These are phyloP conservation scores for Steinernema scapterisci DNA, from an alignment of 2,888 invertebrate genomes.

Conservation along the genomic window DNA sequence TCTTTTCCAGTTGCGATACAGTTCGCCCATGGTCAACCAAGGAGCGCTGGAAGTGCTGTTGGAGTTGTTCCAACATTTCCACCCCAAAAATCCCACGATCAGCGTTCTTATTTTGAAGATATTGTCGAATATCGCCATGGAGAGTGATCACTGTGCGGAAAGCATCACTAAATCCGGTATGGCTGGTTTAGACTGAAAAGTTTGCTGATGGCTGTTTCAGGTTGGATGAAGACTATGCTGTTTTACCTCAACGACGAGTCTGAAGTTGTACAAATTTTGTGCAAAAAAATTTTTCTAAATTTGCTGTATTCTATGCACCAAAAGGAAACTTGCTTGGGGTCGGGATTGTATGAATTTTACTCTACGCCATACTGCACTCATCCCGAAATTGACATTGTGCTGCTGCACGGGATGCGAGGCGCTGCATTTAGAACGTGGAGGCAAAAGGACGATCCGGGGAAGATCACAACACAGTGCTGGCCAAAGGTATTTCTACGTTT, in stretches of 20 bases:
- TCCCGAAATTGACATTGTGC: slow-evolving; percentile 55
- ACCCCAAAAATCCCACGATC: slow-evolving; percentile 24
- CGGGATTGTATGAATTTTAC: slow-evolving; percentile 59
- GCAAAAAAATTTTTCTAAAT: slow-evolving; percentile 61
- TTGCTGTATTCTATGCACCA: slow-evolving; percentile 48
- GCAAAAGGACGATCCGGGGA: slow-evolving; percentile 51
- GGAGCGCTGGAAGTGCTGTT: slow-evolving; percentile 36
- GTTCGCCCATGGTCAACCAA: slow-evolving; percentile 27
- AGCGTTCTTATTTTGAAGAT: slow-evolving; percentile 47
- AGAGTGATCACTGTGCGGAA: slow-evolving; percentile 49
- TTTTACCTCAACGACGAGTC: slow-evolving; percentile 49
- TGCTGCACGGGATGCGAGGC: slow-evolving; percentile 63
- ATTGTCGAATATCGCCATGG: slow-evolving; percentile 55
- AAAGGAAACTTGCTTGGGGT: slow-evolving; percentile 42
- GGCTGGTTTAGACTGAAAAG: neutral
- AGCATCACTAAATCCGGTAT: slow-evolving; percentile 48
- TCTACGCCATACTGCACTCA: slow-evolving; percentile 44
- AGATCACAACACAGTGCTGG: slow-evolving; percentile 58
- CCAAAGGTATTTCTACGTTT: slow-evolving; percentile 47
- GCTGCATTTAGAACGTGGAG: slow-evolving; percentile 62
- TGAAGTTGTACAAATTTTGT: slow-evolving; percentile 50
- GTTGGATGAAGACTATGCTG: slow-evolving; percentile 55
- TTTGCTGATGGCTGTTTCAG: slow-evolving; percentile 40
- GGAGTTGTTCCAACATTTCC: slow-evolving; percentile 37
- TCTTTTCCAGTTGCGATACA: slow-evolving; percentile 20